phyloP scores from a whole-genome alignment of 2,888 invertebrate genomes.

The Drosophila bunnanda region DNA sequence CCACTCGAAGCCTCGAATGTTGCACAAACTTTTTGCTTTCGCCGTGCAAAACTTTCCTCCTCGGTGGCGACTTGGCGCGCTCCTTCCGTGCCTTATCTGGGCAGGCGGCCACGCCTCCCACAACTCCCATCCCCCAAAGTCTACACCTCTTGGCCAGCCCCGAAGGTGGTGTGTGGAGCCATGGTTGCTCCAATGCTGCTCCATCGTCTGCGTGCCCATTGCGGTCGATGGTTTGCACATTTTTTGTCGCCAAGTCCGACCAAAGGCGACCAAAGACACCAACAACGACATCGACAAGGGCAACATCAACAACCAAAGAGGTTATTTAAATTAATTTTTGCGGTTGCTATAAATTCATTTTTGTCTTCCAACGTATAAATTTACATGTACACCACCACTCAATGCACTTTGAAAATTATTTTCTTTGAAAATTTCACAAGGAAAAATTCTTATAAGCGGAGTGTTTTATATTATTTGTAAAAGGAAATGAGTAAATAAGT shows the following conservation, averaged over 20 bases:
- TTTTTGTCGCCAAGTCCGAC: conserved; percentile 57
- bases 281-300: conserved; percentile 14
- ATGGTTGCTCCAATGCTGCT: neutral
- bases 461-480: neutral
- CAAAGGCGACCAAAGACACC: conserved; percentile 15
- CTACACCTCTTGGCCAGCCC: conserved; percentile 1
- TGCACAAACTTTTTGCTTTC: conserved; percentile 39
- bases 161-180: neutral
- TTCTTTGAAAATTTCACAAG: neutral
- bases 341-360: conserved; percentile 74
- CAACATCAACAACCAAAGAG: conserved; percentile 51
- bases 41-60: conserved; percentile 13
- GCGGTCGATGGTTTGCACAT: conserved; percentile 41
- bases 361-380: conserved; percentile 43
- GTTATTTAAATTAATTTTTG: conserved; percentile 75
- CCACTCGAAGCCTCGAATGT: conserved; percentile 52
- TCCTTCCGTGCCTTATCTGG: conserved; percentile 16
- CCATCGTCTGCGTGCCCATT: conserved; percentile 10
- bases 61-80: conserved; percentile 2
- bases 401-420: conserved; percentile 3
- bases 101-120: conserved; percentile 1
- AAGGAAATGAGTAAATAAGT: neutral
- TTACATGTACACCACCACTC: neutral
- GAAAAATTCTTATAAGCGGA: neutral
- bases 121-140: neutral